Conservation (phyloP, 2,797 vertebrate species). For the Spinus pinus region DNA sequence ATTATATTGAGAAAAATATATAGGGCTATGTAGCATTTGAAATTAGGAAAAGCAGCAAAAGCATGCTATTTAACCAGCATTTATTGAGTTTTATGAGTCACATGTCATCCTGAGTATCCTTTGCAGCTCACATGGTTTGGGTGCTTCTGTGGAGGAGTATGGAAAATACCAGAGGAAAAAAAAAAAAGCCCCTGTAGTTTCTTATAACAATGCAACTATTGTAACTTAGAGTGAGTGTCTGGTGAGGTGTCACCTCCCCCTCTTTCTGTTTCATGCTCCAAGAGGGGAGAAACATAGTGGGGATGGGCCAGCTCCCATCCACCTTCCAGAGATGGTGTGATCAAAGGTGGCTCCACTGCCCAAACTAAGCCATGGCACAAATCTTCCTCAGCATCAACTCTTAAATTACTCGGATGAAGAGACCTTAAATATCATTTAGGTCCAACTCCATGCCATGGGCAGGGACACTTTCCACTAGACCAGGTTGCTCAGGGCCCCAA, state of each 20-base stretch:
- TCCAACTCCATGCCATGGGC: rapidly evolving
- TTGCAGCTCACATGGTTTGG: background rate
- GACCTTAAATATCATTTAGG: background rate
- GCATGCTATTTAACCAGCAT: background rate
- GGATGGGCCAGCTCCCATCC: background rate
- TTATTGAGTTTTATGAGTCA: background rate
- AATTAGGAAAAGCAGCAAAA: background rate
- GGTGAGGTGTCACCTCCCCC: background rate
- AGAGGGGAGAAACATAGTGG: rapidly evolving
- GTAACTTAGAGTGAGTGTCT: background rate
- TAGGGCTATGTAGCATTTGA: background rate
- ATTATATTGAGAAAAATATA: background rate
- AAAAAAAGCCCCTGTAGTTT: background rate
- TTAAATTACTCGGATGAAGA: background rate
- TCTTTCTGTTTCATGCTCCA: background rate
- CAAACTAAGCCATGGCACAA: background rate
- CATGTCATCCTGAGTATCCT: background rate
- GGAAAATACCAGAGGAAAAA: background rate
- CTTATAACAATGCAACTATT: background rate
- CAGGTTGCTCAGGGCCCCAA: background rate
- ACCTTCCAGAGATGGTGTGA: background rate
- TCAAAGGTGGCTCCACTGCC: background rate
- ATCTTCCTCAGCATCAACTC: background rate
- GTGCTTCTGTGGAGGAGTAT: background rate
- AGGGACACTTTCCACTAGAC: background rate